phyloP scores from a whole-genome alignment of 2,797 vertebrate species.

The Iguana delicatissima region DNA sequence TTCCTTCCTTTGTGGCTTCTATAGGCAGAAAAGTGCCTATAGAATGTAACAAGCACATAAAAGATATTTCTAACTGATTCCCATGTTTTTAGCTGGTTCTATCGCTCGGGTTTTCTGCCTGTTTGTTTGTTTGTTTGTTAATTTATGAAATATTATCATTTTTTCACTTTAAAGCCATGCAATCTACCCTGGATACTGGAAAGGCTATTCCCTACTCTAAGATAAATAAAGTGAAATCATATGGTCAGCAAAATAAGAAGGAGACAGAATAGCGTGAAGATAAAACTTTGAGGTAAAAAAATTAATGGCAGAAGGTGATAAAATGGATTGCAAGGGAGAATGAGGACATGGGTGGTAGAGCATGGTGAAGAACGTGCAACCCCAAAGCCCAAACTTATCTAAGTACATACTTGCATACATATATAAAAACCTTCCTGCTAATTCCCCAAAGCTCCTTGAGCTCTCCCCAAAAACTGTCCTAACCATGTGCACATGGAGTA shows the following conservation, averaged over 20 bases:
- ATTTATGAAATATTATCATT: neutral
- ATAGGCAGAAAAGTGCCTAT: neutral
- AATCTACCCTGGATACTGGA: neutral
- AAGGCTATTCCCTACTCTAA: neutral
- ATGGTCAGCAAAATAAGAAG: no score
- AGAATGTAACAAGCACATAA: neutral
- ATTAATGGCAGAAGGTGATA: neutral
- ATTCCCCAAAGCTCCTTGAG: no score
- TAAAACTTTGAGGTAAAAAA: neutral
- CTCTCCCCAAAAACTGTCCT: no score
- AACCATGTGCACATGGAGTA: no score
- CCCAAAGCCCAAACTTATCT: no score
- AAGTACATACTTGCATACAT: no score
- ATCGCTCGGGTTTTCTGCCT: neutral
- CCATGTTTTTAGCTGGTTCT: neutral
- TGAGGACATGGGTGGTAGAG: neutral
- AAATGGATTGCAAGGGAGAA: neutral
- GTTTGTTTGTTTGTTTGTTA: neutral
- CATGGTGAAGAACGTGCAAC: no score
- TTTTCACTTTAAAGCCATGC: neutral
- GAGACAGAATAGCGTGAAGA: no score
- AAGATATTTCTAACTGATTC: neutral
- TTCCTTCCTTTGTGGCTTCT: neutral
- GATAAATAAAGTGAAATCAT: neutral
- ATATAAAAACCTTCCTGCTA: no score